These are phyloP conservation scores for Muntiacus muntjak DNA, from an alignment of 2,113 vertebrate genomes.

Conservation along the genomic window DNA sequence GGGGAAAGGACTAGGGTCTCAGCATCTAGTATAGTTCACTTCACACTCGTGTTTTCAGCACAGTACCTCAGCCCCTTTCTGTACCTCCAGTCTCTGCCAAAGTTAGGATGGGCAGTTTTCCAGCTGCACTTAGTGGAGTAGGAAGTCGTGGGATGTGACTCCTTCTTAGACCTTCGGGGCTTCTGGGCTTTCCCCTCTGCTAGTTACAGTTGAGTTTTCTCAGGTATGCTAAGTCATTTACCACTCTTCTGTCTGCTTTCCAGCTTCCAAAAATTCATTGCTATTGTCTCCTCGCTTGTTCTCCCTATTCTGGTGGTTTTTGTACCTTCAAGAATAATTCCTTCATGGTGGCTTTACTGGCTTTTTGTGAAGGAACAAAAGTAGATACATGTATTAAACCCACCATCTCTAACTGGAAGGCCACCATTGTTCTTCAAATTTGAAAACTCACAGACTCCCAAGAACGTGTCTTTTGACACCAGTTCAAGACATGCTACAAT, in stretches of 20 bases:
- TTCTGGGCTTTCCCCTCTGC: background rate
- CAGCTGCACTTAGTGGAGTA: background rate
- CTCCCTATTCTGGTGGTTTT: background rate
- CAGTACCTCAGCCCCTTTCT: background rate
- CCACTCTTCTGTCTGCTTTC: background rate
- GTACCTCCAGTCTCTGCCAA: background rate
- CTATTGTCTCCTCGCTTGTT: background rate
- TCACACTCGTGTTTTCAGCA: background rate
- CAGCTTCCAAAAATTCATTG: background rate
- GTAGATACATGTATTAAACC: background rate
- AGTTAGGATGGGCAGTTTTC: background rate
- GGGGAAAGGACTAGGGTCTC: background rate
- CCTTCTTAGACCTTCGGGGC: background rate
- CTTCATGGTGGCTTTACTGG: slow-evolving; percentile 12
- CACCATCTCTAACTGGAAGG: background rate
- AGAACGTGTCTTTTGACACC: background rate
- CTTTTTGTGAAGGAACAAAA: background rate
- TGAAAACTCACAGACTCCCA: slow-evolving; percentile 5
- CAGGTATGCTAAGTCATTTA: background rate
- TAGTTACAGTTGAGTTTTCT: background rate
- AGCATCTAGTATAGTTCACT: background rate
- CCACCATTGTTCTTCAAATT: background rate
- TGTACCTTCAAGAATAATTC: background rate
- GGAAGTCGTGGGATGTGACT: background rate
- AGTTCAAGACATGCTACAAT: background rate